Evolutionary conservation across 1,140 invertebrate species (phyloP), one percentile per base, ranked within the genome.

Genomic region (Brachionus rotundiformis): DNA sequence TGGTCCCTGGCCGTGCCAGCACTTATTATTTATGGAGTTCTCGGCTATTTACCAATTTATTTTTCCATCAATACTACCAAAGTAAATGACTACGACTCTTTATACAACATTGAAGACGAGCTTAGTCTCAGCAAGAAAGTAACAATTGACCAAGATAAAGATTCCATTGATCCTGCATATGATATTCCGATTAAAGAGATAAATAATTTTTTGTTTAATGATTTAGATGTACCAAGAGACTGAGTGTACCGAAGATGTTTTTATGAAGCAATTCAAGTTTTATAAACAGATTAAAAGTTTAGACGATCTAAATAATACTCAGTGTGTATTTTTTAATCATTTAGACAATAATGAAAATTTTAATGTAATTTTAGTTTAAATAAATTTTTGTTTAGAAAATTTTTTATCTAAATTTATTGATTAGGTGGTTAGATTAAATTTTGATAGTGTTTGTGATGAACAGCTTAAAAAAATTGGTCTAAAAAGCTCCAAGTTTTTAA

Each of bases 1-100:
- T 79, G 76, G 76, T 79, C 16, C 13, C 31, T 79, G 31, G 47
- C 76, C 1, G n/a, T 79, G 16, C 76, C 76, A 39, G 76, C 76
- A 36, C 10, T 79, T 7, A 16, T 79, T 23, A 79, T 79, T 1
- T 59, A 39, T 13, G 59, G 31, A 3, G 59, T 59, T 27, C n/a
- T 63, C 5, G 44, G 31, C n/a, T 36, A 39, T 16, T 59, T 54
- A 13, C 76, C 76, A 5, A 39, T 59, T 59, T 79, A 79, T 39
- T 79, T 39, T 79, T 39, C 29, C 19, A 33, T 79, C 19, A 79
- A 79, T 25, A 79, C 36, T 11, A 79, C 23, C 11, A 63, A 19
- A 61, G 49, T 79, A 11, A 41, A 39, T 23, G n/a, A 41, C 25
- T 36, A 16, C 19, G 33, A 54, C 0, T 79, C 76, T 1, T 23